These are phyloP conservation scores for Myotis vivesi DNA, from an alignment of 2,797 vertebrate genomes.

Conservation along the genomic window DNA sequence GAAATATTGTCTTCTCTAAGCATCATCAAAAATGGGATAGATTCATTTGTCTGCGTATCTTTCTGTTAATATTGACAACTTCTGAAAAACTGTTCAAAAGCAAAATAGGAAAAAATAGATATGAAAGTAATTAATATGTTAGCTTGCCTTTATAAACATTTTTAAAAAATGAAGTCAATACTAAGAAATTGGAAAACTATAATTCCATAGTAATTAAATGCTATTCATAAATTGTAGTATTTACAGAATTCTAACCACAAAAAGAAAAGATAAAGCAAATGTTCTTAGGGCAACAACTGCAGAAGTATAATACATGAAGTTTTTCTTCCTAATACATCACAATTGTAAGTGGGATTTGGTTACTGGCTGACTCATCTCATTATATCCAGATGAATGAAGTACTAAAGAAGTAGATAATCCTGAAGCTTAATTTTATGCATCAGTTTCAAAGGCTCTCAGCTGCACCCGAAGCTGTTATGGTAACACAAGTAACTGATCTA, in stretches of 20 bases:
- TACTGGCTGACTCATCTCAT: conserved; percentile 50
- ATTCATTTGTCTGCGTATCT: background rate
- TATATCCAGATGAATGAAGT: conserved; percentile 59
- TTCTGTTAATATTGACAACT: background rate
- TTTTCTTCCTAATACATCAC: background rate
- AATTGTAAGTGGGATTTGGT: conserved; percentile 43
- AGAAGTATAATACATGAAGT: background rate
- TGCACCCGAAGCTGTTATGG: background rate
- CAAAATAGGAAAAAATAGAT: background rate
- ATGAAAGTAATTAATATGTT: background rate
- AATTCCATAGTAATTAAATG: background rate
- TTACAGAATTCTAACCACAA: conserved; percentile 34
- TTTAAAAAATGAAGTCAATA: background rate
- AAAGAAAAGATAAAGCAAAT: conserved; percentile 33
- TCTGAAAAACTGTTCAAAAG: background rate
- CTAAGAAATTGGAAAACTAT: background rate
- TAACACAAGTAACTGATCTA: conserved; percentile 42
- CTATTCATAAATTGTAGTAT: background rate
- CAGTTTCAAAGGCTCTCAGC: conserved; percentile 42
- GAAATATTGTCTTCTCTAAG: background rate
- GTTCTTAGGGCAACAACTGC: background rate
- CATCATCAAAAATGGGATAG: background rate
- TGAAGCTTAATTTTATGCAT: conserved; percentile 50
- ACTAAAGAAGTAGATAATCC: conserved; percentile 54
- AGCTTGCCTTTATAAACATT: background rate